Evolutionary conservation across 1,140 invertebrate species (phyloP).

Genomic region (Caligus rogercresseyi): DNA sequence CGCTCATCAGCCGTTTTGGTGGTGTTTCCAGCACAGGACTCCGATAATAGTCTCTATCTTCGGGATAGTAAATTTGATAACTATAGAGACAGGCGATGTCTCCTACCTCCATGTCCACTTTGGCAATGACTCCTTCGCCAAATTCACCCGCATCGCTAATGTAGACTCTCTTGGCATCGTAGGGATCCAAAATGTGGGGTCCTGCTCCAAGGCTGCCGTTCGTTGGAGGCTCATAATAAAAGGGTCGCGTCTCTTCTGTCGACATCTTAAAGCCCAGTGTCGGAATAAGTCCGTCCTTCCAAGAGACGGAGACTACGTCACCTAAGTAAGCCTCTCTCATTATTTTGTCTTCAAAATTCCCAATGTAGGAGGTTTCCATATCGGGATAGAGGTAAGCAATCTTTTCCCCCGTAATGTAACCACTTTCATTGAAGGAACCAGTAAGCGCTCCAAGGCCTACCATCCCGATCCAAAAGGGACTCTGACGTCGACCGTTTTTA

Average conservation of each 20-base stretch:
- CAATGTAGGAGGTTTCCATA: constrained; percentile 2
- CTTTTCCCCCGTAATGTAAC: neutral
- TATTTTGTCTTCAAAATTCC: constrained; percentile 6
- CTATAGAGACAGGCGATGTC: neutral
- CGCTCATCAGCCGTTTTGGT: neutral
- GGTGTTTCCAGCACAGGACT: constrained; percentile 1
- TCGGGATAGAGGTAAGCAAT: constrained; percentile 1
- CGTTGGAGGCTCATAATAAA: constrained; percentile 4
- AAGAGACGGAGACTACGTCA: neutral
- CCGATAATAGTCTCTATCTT: neutral
- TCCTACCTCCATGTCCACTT: neutral
- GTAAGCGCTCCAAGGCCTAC: neutral
- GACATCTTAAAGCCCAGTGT: neutral
- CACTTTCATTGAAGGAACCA: neutral
- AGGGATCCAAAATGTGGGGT: neutral
- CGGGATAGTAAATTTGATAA: neutral
- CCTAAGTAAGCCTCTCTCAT: constrained; percentile 2
- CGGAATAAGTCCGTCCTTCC: neutral
- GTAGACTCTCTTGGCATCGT: constrained; percentile 1
- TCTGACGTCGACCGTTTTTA: neutral
- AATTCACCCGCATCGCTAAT: neutral
- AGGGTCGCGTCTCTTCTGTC: neutral
- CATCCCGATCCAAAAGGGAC: constrained; percentile 10
- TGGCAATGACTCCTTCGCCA: neutral
- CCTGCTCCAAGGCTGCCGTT: constrained; percentile 8